Base-by-base conservation (phyloP, 1,140 invertebrate species). In the Drosophila fuyamai region DNA sequence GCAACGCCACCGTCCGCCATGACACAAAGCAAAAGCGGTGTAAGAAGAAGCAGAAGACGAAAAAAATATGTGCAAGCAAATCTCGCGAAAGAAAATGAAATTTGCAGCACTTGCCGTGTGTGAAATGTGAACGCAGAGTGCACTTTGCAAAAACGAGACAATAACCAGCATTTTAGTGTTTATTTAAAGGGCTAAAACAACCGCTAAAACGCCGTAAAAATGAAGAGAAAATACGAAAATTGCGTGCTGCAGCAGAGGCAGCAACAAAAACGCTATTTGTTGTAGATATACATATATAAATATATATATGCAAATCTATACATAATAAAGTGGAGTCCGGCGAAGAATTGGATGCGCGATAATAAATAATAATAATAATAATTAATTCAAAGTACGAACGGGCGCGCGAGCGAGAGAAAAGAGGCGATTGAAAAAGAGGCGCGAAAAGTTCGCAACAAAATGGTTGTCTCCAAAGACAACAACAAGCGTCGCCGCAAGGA, bases 391-490 rank as follows among this genome's bases (percentile, higher is more conserved):
- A 51, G 51, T 53, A 46, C 35, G 13, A 44, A 23, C 29, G 29
- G 38, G 71, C 59, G 59, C 71, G 58, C 58, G 59, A 71, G 48
- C 23, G 13, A n/a, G 23, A 48, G 46, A 48, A 29, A 29, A 29
- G 46, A 48, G 29, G 44, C 58, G 56, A 80, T 48, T 14, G 48
- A 51, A 51, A 86, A 86, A 90, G 85, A 90, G 80, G 85, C 84
- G 84, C 85, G 74, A 89, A 89, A 89, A 84, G 59, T 84, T 81
- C 55, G 77, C 79, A 56, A 82, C 61, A 88, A 92, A 90, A 92
- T 92, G 92, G 92, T 92, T 86, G 92, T 92, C 79, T 92, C 92
- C 51, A 92, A 92, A 91, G 88, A 92, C 78, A 88, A 51, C 48
- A 51, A 79, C 72, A 92, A 92, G 81, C 85, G 89, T 79, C 91